Evolutionary conservation across 1,140 invertebrate species (phyloP), one percentile per base, ranked within the genome.

Genomic region (Diuraphis noxia): DNA sequence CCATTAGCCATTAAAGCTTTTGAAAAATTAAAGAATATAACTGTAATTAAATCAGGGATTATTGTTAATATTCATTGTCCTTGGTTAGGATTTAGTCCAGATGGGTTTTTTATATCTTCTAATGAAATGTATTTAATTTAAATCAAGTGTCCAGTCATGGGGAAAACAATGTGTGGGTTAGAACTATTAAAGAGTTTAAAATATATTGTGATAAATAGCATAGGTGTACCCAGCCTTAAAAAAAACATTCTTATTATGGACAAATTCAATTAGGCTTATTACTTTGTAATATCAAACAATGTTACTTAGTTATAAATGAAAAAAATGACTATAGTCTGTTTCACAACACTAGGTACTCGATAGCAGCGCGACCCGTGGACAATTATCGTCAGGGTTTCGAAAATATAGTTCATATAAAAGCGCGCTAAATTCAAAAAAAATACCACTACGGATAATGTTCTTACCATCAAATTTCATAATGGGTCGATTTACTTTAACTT

Each of bases 211-310:
- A 46, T 46, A 17, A 46, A 46, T 46, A 46, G 7, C 43, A 46
- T 46, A 46, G 43, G 43, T 46, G 17, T 46, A 46, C 43, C 43
- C 43, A 46, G 43, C 43, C 43, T 46, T 46, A 25, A 25, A 36
- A 41, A 30, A 82, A 40, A 17, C 40, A 82, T 40, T 82, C 34
- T 21, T 79, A 79, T 25, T 79, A 82, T 41, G 79, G 79, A 10
- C 79, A 82, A 82, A 82, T 82, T 40, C 79, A 82, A n/a, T 82
- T 82, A 82, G 79, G 79, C 10, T 82, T 82, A 41, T 82, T 82
- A 82, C 40, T 82, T 40, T 82, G 79, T 82, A 82, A 82, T 82
- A 40, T 82, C 9, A 23, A 40, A 40, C 5, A 82, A 2, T 41
- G 79, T 38, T 79, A 21, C 9, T 38, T 82, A 82, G 38, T 82